Evolutionary conservation across 2,113 vertebrate species (phyloP).

Genomic region (Hemibates koningsi): DNA sequence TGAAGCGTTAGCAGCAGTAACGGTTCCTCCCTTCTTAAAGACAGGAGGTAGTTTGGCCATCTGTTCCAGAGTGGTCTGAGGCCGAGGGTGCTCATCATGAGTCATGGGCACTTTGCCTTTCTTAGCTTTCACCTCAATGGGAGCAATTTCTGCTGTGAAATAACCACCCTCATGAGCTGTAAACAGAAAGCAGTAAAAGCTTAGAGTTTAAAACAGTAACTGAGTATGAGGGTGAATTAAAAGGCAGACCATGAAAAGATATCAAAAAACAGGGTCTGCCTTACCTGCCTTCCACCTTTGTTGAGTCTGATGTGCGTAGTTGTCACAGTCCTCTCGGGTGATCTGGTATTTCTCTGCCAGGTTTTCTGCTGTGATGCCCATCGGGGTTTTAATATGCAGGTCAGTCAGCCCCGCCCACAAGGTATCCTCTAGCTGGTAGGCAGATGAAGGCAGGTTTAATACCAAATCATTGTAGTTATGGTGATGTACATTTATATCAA

Average conservation of each 20-base stretch:
- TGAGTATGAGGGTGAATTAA: not conserved
- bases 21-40: conserved; percentile 92
- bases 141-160: conserved; percentile 84
- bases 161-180: conserved; percentile 85
- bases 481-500: not conserved
- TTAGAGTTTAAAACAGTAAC: not conserved
- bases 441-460: not conserved
- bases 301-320: conserved; percentile 81
- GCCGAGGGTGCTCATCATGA: conserved; percentile 89
- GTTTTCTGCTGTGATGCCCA: conserved; percentile 95
- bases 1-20: conserved; percentile 94
- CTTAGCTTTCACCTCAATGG: conserved; percentile 87
- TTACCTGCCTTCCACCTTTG: conserved; percentile 91
- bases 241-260: not conserved
- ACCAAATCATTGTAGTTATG: not conserved
- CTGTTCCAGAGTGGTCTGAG: conserved; percentile 87
- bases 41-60: conserved; percentile 81
- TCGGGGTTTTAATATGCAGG: conserved; percentile 78
- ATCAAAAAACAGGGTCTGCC: not conserved
- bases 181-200: not conserved
- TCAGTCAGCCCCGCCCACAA: conserved; percentile 88
- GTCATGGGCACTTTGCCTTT: conserved; percentile 84
- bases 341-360: conserved; percentile 86
- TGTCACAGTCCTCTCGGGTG: conserved; percentile 85
- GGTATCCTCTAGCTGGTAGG: conserved; percentile 83